Evolutionary conservation across 2,797 vertebrate species (phyloP), one percentile per base, ranked within the genome.

Genomic region (Anisognathus igniventris): DNA sequence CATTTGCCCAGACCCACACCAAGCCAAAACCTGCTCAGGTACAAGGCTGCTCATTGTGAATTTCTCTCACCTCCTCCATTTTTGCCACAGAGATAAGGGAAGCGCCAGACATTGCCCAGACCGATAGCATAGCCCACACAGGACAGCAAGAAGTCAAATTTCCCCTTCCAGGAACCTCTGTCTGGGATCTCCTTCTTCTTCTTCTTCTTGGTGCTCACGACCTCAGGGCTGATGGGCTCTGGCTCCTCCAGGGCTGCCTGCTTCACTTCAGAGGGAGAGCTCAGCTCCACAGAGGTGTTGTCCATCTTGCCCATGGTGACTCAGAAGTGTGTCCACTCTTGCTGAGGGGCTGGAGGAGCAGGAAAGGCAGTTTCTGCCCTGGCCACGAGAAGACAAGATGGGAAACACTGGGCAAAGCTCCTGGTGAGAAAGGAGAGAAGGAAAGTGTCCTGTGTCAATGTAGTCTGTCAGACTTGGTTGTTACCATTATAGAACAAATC

Each of bases 31-130:
- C 33, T 7, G 1, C 25, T 19, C 4, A 5, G 20, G 22, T 6
- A 23, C 51, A 79, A 44, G 17, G 73, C 37, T 65, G 16, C 33
- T 76, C 30, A 1, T 2, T 7, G 16, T 24, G 31, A 0, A 0
- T 62, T 92, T 86, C 50, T 80, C 92, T 98, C 94, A 99, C 99
- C 99, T 98, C 99, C 99, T 85, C 99, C 99, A 2, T 99, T 99
- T 96, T 99, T 99, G 90, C 99, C 99, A 13, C 99, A 99, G 84
- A 99, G 98, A 90, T 99, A 99, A 0, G 99, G 99, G 90, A 99
- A 99, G 90, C 99, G 98, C 99, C 99, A 99, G 62, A 99, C 99
- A 1, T 99, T 99, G 80, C 99, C 99, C 54, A 99, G 97, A 13
- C 99, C 99, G 0, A 99, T 99, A 68, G 99, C 99, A 3, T 99